Evolutionary conservation across 2,797 vertebrate genomes (phyloP), one percentile per base, ranked within the genome.

Genomic region (Sparidentex hasta): DNA sequence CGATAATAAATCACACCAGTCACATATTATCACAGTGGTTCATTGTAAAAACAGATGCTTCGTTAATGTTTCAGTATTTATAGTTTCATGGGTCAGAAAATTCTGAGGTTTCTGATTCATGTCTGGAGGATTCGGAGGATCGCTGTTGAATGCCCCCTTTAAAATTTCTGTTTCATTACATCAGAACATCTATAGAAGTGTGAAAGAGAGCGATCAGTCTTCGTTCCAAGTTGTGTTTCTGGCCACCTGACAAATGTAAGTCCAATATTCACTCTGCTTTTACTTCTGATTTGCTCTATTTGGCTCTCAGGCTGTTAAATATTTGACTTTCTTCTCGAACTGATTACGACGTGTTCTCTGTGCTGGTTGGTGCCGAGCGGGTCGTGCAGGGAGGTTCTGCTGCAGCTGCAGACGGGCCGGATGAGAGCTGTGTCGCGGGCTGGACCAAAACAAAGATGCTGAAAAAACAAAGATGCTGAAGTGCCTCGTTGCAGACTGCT

Each of bases 51-150:
- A 69, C 29, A 25, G 38, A 38, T 11, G 38, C 56, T 25, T 44
- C 58, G 29, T 65, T 41, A 66, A 63, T 58, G 43, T 64, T 76
- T 66, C 6, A 52, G 11, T 56, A 29, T 64, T 70, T 64, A 63
- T 64, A 13, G 14, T 41, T 56, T 77, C 11, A 16, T n/a, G 25
- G 8, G 52, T 48, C 17, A 65, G 18, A 61, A 48, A 13, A 54
- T 56, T 50, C 5, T 38, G 13, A 46, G 44, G n/a, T n/a, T 47
- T 52, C 12, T 61, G 54, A 82, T 69, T 69, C 9, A 72, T 54
- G 50, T 8, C 21, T 23, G 21, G 59, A 29, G 20, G 51, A 54
- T n/a, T 27, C 1, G 2, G 38, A 38, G 11, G 33, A 43, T 9
- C 58, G 23, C 38, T 5, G 21, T 23, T 16, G 17, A 65, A 38